phyloP scores from a whole-genome alignment of 2,797 vertebrate species.

The Betta splendens region DNA sequence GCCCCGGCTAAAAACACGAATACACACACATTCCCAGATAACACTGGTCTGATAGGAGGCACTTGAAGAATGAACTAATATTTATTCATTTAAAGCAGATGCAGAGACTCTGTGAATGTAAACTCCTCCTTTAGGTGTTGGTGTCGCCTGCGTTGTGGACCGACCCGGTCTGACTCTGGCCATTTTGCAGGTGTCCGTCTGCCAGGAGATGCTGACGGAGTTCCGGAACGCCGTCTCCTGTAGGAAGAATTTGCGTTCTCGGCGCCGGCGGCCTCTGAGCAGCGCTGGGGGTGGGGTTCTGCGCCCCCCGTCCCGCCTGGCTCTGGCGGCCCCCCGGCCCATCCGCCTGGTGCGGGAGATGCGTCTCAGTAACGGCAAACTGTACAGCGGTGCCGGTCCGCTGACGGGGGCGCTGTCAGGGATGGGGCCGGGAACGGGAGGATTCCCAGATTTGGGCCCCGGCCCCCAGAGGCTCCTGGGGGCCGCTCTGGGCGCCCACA shows the following conservation, averaged over 20 bases:
- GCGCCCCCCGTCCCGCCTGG: slow-evolving; percentile 79
- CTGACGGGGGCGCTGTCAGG: slow-evolving; percentile 54
- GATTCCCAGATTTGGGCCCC: slow-evolving; percentile 71
- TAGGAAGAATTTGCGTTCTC: slow-evolving; percentile 88
- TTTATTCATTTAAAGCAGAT: too few relatives aligned
- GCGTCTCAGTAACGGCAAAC: slow-evolving; percentile 90
- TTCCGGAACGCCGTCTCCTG: slow-evolving; percentile 89
- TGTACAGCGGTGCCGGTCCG: slow-evolving; percentile 82
- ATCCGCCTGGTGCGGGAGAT: slow-evolving; percentile 87
- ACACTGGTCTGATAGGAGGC: slow-evolving; percentile 1
- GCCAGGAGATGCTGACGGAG: slow-evolving; percentile 91
- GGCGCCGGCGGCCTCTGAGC: slow-evolving; percentile 78
- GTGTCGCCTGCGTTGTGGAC: background rate
- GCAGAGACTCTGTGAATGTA: too few relatives aligned
- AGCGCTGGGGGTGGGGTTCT: slow-evolving; percentile 65
- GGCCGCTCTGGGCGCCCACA: slow-evolving; percentile 70
- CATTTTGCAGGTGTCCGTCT: slow-evolving; percentile 84
- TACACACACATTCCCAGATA: slow-evolving; percentile 4
- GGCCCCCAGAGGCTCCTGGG: slow-evolving; percentile 81
- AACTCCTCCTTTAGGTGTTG: too few relatives aligned
- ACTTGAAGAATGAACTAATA: too few relatives aligned
- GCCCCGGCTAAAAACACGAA: slow-evolving; percentile 5
- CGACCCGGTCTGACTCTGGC: too few relatives aligned
- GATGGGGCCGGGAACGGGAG: slow-evolving; percentile 26
- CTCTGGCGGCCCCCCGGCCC: slow-evolving; percentile 80